Percentiles rank a stretch among this genome's conserved stretches.
Evolutionary conservation across 2,888 invertebrate genomes (phyloP).

Genomic region (Apomyelois bistriatella): DNA sequence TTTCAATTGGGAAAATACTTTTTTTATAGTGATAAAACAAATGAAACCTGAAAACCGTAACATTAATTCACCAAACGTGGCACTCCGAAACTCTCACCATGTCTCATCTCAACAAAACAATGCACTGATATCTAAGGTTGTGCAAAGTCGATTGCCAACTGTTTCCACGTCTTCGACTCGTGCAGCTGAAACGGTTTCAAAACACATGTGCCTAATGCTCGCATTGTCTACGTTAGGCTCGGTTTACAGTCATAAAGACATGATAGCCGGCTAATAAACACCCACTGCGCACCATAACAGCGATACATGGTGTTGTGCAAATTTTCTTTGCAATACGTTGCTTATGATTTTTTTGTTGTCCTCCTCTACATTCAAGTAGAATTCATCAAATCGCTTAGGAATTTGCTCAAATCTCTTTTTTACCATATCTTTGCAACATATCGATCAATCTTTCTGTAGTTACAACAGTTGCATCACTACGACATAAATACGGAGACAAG

Average conservation of each 20-base stretch:
- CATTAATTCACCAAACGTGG: too few relatives aligned
- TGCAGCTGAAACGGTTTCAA: constrained; percentile 15
- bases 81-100: too few relatives aligned
- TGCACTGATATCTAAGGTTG: neutral
- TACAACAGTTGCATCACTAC: too few relatives aligned
- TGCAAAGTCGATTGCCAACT: neutral
- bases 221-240: constrained; percentile 2
- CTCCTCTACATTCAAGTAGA: too few relatives aligned
- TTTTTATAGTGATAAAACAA: too few relatives aligned
- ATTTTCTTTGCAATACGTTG: neutral
- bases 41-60: too few relatives aligned
- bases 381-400: too few relatives aligned
- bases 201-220: constrained; percentile 1
- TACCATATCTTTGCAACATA: too few relatives aligned
- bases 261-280: constrained; percentile 39
- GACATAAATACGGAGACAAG: too few relatives aligned
- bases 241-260: neutral
- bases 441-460: too few relatives aligned
- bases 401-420: too few relatives aligned
- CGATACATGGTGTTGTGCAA: constrained; percentile 31
- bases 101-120: constrained; percentile 1
- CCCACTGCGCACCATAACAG: constrained; percentile 44
- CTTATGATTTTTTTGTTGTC: neutral
- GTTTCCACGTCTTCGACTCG: constrained; percentile 20
- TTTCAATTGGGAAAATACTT: too few relatives aligned